These are phyloP conservation scores for Poecilia picta DNA, from an alignment of 2,797 vertebrate species.

Conservation along the genomic window DNA sequence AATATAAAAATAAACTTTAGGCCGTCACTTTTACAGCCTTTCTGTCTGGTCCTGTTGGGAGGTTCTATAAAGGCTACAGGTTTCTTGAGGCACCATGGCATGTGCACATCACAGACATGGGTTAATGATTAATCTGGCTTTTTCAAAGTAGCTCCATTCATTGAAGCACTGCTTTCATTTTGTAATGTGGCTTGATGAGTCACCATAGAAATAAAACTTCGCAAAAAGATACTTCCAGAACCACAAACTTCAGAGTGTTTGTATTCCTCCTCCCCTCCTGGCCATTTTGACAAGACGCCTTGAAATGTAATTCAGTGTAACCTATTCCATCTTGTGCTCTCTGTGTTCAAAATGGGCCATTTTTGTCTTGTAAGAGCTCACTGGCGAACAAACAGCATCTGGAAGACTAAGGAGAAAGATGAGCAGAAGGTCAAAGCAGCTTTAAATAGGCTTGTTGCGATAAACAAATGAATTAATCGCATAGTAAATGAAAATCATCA, in stretches of 20 bases:
- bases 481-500: too few relatives aligned
- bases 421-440: not conserved
- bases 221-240: conserved; percentile 7
- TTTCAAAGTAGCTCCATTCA: conserved; percentile 42
- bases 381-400: not conserved
- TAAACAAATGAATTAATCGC: too few relatives aligned
- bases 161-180: conserved; percentile 34
- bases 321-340: not conserved
- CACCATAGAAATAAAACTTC: conserved; percentile 1
- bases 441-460: too few relatives aligned
- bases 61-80: conserved; percentile 10
- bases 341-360: not conserved
- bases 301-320: not conserved
- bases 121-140: conserved; percentile 67
- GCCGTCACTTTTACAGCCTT: conserved; percentile 39
- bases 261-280: not conserved
- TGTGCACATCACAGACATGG: conserved; percentile 41
- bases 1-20: conserved; percentile 22
- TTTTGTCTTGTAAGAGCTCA: not conserved
- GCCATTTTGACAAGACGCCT: not conserved
- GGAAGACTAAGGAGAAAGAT: not conserved
- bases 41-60: conserved; percentile 2
- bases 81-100: conserved; percentile 59
- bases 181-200: conserved; percentile 16
- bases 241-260: not conserved